These are phyloP conservation scores for Centropristis striata DNA, from an alignment of 2,113 vertebrate genomes.

Conservation along the genomic window DNA sequence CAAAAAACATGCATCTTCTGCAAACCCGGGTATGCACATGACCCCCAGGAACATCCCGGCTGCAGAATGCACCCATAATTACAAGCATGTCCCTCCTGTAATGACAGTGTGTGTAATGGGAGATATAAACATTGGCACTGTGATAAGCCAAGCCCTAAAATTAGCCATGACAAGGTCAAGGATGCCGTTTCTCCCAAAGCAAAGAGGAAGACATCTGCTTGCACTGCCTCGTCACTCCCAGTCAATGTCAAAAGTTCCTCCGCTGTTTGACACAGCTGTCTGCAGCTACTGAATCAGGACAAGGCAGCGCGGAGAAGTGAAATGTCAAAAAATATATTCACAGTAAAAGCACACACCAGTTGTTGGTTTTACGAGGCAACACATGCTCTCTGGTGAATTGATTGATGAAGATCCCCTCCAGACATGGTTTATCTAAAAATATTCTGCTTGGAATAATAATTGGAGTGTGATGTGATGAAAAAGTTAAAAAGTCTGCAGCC, in stretches of 20 bases:
- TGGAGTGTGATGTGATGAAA: background rate
- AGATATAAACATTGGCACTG: constrained; percentile 81
- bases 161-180: constrained; percentile 81
- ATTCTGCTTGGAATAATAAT: constrained; percentile 1
- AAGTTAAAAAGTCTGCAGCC: background rate
- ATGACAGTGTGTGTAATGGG: constrained; percentile 80
- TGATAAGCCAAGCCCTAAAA: constrained; percentile 80
- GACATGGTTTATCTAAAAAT: constrained; percentile 21
- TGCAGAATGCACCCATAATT: constrained; percentile 61
- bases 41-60: constrained; percentile 41
- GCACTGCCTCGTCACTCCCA: constrained; percentile 76
- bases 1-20: constrained; percentile 11
- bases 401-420: constrained; percentile 27
- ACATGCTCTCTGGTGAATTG: constrained; percentile 17
- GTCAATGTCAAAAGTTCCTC: constrained; percentile 79
- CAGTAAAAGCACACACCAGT: constrained; percentile 25
- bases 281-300: constrained; percentile 53
- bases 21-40: constrained; percentile 23
- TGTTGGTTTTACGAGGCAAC: constrained; percentile 12
- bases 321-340: constrained; percentile 55
- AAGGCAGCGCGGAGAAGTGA: constrained; percentile 10
- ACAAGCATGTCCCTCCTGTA: constrained; percentile 71
- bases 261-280: constrained; percentile 75
- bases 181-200: constrained; percentile 78
- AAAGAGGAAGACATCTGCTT: constrained; percentile 79